Conservation (phyloP, 2,888 invertebrate species). For the Nyleta sp. region DNA sequence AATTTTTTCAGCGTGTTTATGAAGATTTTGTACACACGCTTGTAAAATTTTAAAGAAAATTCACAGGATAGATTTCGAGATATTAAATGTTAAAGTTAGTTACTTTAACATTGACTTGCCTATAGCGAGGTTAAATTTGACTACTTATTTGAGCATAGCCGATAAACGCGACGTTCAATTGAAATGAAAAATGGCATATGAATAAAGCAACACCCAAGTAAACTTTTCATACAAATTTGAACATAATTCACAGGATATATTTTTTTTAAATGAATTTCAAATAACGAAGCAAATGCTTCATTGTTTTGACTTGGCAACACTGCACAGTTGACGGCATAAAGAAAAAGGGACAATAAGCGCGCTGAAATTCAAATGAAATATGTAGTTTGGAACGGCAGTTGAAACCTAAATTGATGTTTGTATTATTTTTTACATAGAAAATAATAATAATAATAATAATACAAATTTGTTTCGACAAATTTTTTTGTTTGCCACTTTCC, state of each 20-base stretch:
- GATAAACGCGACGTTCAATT: background rate
- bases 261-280: background rate
- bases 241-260: background rate
- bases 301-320: too few species aligned
- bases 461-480: too few species aligned
- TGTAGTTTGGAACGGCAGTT: too few species aligned
- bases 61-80: background rate
- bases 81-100: background rate
- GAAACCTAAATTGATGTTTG: too few species aligned
- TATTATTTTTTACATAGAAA: too few species aligned
- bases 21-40: background rate
- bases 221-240: background rate
- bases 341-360: too few species aligned
- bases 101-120: conserved; percentile 6
- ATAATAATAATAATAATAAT: too few species aligned
- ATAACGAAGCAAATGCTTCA: background rate
- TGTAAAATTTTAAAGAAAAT: background rate
- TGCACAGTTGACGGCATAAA: too few species aligned
- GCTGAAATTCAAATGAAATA: too few species aligned
- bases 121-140: background rate
- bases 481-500: too few species aligned
- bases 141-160: background rate
- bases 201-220: background rate
- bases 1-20: background rate
- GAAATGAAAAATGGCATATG: background rate